These are phyloP conservation scores for Dendronephthya gigantea DNA, from an alignment of 64 coral and sea anemone genomes.

Conservation along the genomic window DNA sequence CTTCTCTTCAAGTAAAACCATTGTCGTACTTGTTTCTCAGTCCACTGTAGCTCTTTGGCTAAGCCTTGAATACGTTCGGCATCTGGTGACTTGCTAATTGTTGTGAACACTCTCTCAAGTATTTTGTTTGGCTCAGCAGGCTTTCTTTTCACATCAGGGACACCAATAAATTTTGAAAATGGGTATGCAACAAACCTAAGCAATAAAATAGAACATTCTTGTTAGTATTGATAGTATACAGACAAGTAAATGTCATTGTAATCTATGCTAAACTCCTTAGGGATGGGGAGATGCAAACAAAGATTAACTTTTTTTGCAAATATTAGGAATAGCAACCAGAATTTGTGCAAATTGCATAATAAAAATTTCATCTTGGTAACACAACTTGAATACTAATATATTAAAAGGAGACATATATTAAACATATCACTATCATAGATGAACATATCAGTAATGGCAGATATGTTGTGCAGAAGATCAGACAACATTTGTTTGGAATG, in stretches of 20 bases:
- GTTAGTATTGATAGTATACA: background rate
- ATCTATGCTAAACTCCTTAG: background rate
- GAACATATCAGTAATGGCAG: too few species aligned
- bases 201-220: background rate
- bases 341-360: too few species aligned
- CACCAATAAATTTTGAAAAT: background rate
- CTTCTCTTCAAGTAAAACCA: conserved; percentile 1
- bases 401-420: too few species aligned
- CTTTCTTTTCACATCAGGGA: background rate
- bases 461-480: too few species aligned
- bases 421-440: too few species aligned
- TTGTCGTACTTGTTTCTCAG: background rate
- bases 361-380: too few species aligned
- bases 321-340: too few species aligned
- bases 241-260: background rate
- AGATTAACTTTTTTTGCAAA: too few species aligned
- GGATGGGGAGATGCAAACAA: too few species aligned
- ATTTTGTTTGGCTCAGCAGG: conserved; percentile 2
- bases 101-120: background rate
- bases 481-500: too few species aligned
- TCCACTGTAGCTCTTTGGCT: conserved; percentile 3
- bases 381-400: too few species aligned
- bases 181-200: conserved; percentile 8
- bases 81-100: background rate
- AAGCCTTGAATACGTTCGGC: background rate